Evolutionary conservation across 2,888 invertebrate genomes (phyloP), one percentile per base, ranked within the genome.

Genomic region (Philhelius pedissequus): DNA sequence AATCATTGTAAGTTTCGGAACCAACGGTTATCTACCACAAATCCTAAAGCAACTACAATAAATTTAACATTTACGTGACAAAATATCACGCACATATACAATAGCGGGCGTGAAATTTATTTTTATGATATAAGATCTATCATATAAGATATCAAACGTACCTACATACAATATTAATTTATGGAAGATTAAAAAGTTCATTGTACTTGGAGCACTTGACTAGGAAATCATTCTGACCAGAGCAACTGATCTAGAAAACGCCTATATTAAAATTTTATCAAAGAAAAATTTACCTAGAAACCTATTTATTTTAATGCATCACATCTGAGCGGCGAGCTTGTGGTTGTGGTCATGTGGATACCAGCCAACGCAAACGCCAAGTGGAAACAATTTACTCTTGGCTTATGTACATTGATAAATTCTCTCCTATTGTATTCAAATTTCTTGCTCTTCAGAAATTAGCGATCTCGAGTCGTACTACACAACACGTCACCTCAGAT

Each of bases 361-460:
- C 9, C 43, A 18, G n/a, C n/a, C n/a, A n/a, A n/a, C n/a, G n/a
- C n/a, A n/a, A n/a, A 50, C 40, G 25, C 32, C 58, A 60, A 56
- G 48, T 60, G 69, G 60, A 48, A 68, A 13, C 50, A 38, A 48
- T 45, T 45, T 30, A 38, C 27, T 38, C 4, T 54, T 35, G 4
- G 15, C 3, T 13, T 62, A 20, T 71, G 38, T 73, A 13, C n/a
- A n/a, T 62, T 69, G 48, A 69, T 62, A 38, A 50, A 27, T 52
- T 52, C 62, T 71, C 50, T 75, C 35, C 73, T 62, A 78, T 78
- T 83, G 62, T 78, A 78, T 83, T 83, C 40, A 78, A 78, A 78
- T 78, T 38, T 27, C 62, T 50, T 22, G 30, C n/a, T 64, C 54
- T 50, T 56, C 75, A 54, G 45, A 75, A 75, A 56, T 43, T 18